Base-by-base conservation (phyloP, 2,888 invertebrate genomes). In the Pycnomerus fuliginosus region DNA sequence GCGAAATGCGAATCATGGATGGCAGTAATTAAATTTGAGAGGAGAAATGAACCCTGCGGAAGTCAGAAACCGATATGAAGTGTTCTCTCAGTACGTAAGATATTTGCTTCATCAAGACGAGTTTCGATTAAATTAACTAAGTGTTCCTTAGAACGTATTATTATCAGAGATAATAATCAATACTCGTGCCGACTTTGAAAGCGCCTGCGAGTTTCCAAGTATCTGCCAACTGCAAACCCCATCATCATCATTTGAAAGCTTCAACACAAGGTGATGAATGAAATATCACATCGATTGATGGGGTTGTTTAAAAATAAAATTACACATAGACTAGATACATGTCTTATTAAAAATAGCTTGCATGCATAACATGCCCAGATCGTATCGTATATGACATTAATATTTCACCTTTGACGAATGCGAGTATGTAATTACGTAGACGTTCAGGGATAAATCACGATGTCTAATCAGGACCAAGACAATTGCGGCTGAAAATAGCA, bases 61-160 rank as follows among this genome's bases (percentile, higher is more conserved):
- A 24, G 32, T 11, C 13, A 41, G 35, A 12, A 23, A 34, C 29
- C 54, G 42, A 52, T 57, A 56, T 56, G 57, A 56, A 61, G 61
- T 58, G 53, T 36, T 56, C 51, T 56, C 52, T 46, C 14, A 56
- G 48, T 50, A 47, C 56, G 46, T 56, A 59, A 59, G 60, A 57
- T 56, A 56, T 61, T 59, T 52, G 61, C 61, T 62, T 62, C 61
- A 63, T 63, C 61, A 63, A 56, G 55, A 53, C 55, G 51, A 48
- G 43, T 35, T 41, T 53, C 48, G 55, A 61, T 62, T 59, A 61
- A 61, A 61, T 61, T 58, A 61, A 62, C 58, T 61, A 58, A 59
- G 59, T 58, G 60, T 56, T 58, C 52, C 60, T 52, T 51, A 58
- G 58, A 55, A 4, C 56, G 53, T 52, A 58, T 54, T 57, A 58